phyloP scores from a whole-genome alignment of 1,140 invertebrate genomes.

The Aphaenogaster ashmeadi region DNA sequence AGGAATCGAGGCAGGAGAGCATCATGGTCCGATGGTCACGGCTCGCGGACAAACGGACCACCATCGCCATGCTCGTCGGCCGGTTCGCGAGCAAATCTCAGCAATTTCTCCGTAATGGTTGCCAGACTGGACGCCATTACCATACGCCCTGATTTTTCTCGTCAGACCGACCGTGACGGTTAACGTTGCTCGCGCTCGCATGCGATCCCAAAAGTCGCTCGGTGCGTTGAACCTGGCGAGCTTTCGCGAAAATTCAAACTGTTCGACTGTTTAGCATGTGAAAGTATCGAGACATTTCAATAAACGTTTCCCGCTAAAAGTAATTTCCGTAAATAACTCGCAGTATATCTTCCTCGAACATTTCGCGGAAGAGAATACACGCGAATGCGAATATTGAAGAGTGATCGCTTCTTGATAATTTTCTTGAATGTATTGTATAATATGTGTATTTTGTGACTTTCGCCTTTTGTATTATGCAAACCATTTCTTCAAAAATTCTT shows the following conservation, averaged over 20 bases:
- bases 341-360: background rate
- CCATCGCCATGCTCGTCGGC: slow-evolving; percentile 62
- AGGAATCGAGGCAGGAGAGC: slow-evolving; percentile 63
- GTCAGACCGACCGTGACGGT: slow-evolving; percentile 53
- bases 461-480: background rate
- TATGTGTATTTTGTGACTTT: background rate
- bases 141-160: slow-evolving; percentile 59
- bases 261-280: background rate
- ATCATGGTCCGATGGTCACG: slow-evolving; percentile 71
- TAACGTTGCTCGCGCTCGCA: slow-evolving; percentile 29
- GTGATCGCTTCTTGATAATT: background rate
- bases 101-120: slow-evolving; percentile 72
- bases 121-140: slow-evolving; percentile 65
- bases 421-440: background rate
- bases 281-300: slow-evolving; percentile 35
- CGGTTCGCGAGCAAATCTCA: slow-evolving; percentile 68
- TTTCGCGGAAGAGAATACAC: slow-evolving; percentile 10
- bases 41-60: slow-evolving; percentile 68
- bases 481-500: background rate
- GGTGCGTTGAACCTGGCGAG: slow-evolving; percentile 33
- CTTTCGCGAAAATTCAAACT: slow-evolving; percentile 31
- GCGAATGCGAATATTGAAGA: background rate
- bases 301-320: slow-evolving; percentile 1
- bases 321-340: slow-evolving; percentile 20
- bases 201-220: slow-evolving; percentile 36